phyloP scores from a whole-genome alignment of 2,113 vertebrate species.

The Furnarius figulus region DNA sequence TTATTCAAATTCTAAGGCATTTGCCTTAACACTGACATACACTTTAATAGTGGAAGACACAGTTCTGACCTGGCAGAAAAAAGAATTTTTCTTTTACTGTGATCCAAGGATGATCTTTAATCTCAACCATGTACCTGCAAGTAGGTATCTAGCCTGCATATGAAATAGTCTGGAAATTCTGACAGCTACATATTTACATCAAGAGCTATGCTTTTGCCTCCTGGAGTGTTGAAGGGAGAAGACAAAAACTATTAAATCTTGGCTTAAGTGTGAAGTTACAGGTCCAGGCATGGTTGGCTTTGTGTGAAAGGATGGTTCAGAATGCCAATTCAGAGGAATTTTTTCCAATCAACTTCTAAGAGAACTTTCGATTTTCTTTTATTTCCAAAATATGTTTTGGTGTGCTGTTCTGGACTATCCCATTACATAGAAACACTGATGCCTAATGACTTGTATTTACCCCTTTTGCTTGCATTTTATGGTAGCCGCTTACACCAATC shows the following conservation, averaged over 20 bases:
- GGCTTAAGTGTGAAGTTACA: background rate
- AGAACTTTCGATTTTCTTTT: background rate
- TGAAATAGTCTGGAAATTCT: background rate
- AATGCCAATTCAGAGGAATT: background rate
- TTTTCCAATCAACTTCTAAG: background rate
- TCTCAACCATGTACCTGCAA: background rate
- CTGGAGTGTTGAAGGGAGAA: background rate
- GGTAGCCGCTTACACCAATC: background rate
- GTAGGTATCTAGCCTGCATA: background rate
- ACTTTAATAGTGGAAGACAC: background rate
- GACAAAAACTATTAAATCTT: background rate
- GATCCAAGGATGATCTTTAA: background rate
- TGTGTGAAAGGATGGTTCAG: background rate
- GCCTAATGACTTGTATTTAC: background rate
- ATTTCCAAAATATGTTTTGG: background rate
- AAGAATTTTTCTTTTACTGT: background rate
- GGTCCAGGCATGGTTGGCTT: background rate
- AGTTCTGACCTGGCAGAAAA: background rate
- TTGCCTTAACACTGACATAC: background rate
- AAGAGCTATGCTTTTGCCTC: background rate
- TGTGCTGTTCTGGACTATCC: background rate
- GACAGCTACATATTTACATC: background rate
- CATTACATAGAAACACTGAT: background rate
- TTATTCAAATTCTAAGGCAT: background rate
- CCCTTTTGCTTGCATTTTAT: background rate